Evolutionary conservation across 1,140 invertebrate species (phyloP), one percentile per base, ranked within the genome.

Genomic region (Amphibalanus amphitrite): DNA sequence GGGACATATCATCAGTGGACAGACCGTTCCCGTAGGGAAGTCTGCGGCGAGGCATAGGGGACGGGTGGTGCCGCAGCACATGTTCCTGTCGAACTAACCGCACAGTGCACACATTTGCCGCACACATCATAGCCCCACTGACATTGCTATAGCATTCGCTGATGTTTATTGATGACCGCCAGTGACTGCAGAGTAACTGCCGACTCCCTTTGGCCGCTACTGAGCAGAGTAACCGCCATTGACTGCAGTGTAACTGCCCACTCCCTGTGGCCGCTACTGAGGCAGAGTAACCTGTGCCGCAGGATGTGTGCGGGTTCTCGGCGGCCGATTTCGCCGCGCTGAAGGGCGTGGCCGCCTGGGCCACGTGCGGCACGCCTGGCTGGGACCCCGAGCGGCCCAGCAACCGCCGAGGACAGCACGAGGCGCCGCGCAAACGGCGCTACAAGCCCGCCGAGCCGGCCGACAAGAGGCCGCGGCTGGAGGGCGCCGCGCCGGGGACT

Each of bases 271-370:
- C 17, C 38, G 15, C 38, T 15, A 25, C 29, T 69, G 69, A 23
- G 69, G 17, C 1, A 20, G 8, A 69, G 8, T 23, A 0, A 69
- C 17, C 0, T 59, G 4, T 70, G 70, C n/a, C 13, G 28, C 67
- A 40, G 47, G 70, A 67, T 70, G 69, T 28, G 70, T 59, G 47
- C 47, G 23, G 70, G 28, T 40, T 65, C 23, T 65, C 64, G 3
- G 64, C 26, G 6, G 64, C 4, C 10, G 64, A 65, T 26, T 26
- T 65, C 64, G n/a, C 20, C 26, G 20, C 23, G 10, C 64, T 65
- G 23, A 65, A 65, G 64, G 64, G 64, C 20, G 64, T 65, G 64
- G 64, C 64, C 6, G 64, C 64, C 23, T 65, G 64, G 64, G 64
- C 64, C 64, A 65, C 64, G 3, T 65, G 64, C 64, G 64, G 64